phyloP scores from a whole-genome alignment of 2,888 invertebrate genomes.

The Lissonota sp. region DNA sequence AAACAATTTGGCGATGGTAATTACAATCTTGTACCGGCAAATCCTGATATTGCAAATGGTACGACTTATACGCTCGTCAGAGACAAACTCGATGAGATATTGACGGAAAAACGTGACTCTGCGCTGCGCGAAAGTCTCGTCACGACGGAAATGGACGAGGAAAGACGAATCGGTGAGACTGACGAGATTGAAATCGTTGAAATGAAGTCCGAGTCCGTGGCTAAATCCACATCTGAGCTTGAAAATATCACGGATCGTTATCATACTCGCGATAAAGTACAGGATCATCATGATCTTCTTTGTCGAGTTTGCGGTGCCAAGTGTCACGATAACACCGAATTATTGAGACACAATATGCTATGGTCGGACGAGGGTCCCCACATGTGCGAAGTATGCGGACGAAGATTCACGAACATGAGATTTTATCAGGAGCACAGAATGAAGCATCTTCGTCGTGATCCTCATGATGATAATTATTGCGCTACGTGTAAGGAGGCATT shows the following conservation, averaged over 20 bases:
- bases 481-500: constrained; percentile 64
- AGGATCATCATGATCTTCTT: constrained; percentile 1
- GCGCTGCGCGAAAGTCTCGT: neutral
- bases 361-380: constrained; percentile 62
- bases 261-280: too few species aligned
- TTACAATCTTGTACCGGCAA: constrained; percentile 36
- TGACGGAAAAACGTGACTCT: neutral
- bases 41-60: constrained; percentile 18
- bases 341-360: constrained; percentile 56
- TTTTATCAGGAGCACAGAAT: constrained; percentile 47
- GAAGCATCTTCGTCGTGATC: constrained; percentile 51
- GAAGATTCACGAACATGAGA: constrained; percentile 54
- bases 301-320: too few species aligned
- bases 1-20: neutral
- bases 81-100: neutral
- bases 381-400: constrained; percentile 61
- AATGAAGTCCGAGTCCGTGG: too few species aligned
- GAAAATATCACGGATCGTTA: neutral
- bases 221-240: neutral
- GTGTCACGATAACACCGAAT: neutral
- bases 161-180: neutral
- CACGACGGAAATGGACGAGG: neutral
- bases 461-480: constrained; percentile 43
- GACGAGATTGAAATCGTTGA: neutral
- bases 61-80: neutral